phyloP scores from a whole-genome alignment of 2,797 vertebrate genomes.

The Dendrocincla tyrannina region DNA sequence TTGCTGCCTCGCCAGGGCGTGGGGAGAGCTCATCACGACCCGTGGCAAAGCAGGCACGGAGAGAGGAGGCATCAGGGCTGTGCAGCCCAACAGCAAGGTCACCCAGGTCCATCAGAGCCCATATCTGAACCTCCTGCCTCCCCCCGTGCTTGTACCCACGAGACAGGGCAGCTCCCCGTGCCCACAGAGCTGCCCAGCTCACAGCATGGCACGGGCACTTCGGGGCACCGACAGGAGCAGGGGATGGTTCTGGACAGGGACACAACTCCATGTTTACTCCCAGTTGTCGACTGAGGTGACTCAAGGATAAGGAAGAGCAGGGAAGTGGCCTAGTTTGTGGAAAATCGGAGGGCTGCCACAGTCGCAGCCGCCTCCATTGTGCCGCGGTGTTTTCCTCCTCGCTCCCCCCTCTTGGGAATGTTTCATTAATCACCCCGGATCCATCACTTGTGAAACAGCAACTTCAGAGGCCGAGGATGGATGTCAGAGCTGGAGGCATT shows the following conservation, averaged over 20 bases:
- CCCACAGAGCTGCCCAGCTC: neutral
- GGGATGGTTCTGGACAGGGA: neutral
- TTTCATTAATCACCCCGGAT: neutral
- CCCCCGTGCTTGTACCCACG: fast-evolving
- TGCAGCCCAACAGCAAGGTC: neutral
- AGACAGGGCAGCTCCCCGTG: fast-evolving
- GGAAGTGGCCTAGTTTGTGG: conserved; percentile 19
- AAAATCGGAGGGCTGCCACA: neutral
- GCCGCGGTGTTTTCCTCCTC: neutral
- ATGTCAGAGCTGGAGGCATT: neutral
- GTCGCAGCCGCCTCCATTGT: neutral
- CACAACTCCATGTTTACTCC: conserved; percentile 7
- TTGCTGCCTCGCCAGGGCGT: fast-evolving
- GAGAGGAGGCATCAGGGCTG: neutral
- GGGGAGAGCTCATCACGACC: neutral
- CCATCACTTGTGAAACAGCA: neutral
- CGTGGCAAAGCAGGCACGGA: fast-evolving
- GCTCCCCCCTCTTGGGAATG: neutral
- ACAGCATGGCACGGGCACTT: fast-evolving
- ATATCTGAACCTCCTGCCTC: neutral
- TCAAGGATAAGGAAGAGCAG: conserved; percentile 52
- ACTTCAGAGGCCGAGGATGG: neutral
- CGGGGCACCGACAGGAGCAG: neutral
- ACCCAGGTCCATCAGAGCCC: neutral
- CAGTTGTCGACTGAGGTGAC: conserved; percentile 3